phyloP scores from a whole-genome alignment of 2,113 vertebrate genomes.

The Beaufortia kweichowensis region DNA sequence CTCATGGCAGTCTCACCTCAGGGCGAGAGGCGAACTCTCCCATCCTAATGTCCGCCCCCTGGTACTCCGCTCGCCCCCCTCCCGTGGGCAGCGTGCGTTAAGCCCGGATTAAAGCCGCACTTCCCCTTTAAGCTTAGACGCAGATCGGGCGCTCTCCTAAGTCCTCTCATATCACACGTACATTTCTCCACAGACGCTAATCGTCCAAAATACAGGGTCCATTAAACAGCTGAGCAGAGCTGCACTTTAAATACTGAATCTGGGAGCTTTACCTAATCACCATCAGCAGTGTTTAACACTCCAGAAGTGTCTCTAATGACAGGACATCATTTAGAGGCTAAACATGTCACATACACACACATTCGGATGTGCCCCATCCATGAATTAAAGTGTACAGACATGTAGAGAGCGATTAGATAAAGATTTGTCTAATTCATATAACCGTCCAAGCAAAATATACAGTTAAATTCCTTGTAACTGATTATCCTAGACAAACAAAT shows the following conservation, averaged over 20 bases:
- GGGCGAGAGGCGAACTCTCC: slow-evolving; percentile 46
- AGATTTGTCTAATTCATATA: background rate
- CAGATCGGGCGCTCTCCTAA: slow-evolving; percentile 70
- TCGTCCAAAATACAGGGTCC: slow-evolving; percentile 64
- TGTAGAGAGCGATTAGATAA: background rate
- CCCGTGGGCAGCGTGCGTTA: slow-evolving; percentile 59
- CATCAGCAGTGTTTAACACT: slow-evolving; percentile 44
- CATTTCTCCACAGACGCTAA: slow-evolving; percentile 71
- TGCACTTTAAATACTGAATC: slow-evolving; percentile 47
- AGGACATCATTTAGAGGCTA: slow-evolving; percentile 42
- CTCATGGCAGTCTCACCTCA: background rate
- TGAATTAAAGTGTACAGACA: background rate
- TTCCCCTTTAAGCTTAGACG: slow-evolving; percentile 71
- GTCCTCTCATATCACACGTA: slow-evolving; percentile 75
- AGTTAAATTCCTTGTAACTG: background rate
- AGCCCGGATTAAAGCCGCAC: slow-evolving; percentile 72
- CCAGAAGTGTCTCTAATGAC: slow-evolving; percentile 42
- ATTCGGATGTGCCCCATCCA: slow-evolving; percentile 2
- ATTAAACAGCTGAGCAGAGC: slow-evolving; percentile 59
- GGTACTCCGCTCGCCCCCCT: background rate
- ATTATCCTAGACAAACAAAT: background rate
- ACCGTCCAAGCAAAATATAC: background rate
- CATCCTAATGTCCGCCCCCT: slow-evolving; percentile 48
- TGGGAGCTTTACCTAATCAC: slow-evolving; percentile 40
- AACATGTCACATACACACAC: slow-evolving; percentile 12